Conservation (phyloP, 1,140 invertebrate genomes). For the Littorina saxatilis region DNA sequence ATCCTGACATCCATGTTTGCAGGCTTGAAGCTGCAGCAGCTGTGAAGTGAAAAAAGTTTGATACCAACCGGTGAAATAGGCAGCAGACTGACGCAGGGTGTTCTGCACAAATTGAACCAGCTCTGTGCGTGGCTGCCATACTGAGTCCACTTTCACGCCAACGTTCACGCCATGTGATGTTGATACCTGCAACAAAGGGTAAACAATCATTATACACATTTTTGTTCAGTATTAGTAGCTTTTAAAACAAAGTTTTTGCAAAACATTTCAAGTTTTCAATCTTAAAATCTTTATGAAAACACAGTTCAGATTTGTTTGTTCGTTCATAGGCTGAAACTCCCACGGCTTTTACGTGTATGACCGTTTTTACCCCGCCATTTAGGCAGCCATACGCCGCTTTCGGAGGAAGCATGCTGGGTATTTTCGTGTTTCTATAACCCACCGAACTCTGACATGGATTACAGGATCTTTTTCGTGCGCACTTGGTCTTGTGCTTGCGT, state of each 20-base stretch:
- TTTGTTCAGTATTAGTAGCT: too few species aligned
- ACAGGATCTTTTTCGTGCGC: too few species aligned
- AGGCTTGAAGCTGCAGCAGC: slow-evolving; percentile 56
- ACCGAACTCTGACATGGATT: too few species aligned
- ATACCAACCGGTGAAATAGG: slow-evolving; percentile 52
- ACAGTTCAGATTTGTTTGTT: too few species aligned
- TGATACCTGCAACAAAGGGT: slow-evolving; percentile 28
- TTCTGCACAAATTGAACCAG: slow-evolving; percentile 39
- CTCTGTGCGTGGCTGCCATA: slow-evolving; percentile 31
- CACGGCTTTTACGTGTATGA: too few species aligned
- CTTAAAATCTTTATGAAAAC: too few species aligned
- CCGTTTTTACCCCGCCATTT: too few species aligned
- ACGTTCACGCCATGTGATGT: neutral
- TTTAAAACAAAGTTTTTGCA: neutral
- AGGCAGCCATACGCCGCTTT: too few species aligned
- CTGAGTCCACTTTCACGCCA: slow-evolving; percentile 19
- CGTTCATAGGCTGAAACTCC: too few species aligned
- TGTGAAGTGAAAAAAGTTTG: slow-evolving; percentile 56
- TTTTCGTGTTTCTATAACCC: too few species aligned
- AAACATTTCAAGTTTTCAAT: neutral
- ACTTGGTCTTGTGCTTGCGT: too few species aligned
- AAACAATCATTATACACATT: slow-evolving; percentile 21
- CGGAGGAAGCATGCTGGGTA: too few species aligned
- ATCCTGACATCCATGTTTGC: slow-evolving; percentile 32
- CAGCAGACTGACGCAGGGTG: slow-evolving; percentile 52